Conservation (phyloP, 2,888 invertebrate genomes). For the Busseola fusca region DNA sequence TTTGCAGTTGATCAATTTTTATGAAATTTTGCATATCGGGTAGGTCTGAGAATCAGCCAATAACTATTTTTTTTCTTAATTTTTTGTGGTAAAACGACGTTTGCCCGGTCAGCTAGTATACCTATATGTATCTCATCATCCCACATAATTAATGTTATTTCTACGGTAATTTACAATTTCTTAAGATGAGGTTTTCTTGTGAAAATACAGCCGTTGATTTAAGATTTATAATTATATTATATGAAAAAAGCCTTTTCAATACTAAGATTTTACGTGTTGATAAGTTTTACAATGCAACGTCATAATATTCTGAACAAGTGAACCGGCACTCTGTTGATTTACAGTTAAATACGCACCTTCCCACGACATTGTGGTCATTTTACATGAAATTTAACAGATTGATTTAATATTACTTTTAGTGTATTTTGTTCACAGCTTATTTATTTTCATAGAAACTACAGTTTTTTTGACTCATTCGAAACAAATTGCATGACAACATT, state of each 20-base stretch:
- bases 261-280: constrained; percentile 25
- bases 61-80: no score
- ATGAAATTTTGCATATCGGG: no score
- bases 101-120: no score
- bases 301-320: constrained; percentile 43
- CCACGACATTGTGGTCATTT: constrained; percentile 76
- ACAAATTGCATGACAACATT: constrained; percentile 34
- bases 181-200: constrained; percentile 10
- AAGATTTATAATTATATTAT: background rate
- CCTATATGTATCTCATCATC: constrained; percentile 11
- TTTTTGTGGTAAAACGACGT: background rate
- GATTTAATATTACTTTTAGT: constrained; percentile 8
- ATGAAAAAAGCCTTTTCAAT: background rate
- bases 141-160: constrained; percentile 17
- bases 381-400: constrained; percentile 28
- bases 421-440: constrained; percentile 22
- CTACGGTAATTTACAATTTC: constrained; percentile 11
- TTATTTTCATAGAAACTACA: constrained; percentile 37
- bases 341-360: constrained; percentile 71
- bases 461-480: constrained; percentile 29
- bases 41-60: no score
- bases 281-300: constrained; percentile 58
- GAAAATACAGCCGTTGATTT: constrained; percentile 10
- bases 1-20: no score
- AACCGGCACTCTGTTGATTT: constrained; percentile 43